A percentile compares a stretch with the other conserved stretches of the same genome.
These are phyloP conservation scores for Acanthacorydalis orientalis DNA, from an alignment of 2,888 invertebrate genomes.

Conservation along the genomic window DNA sequence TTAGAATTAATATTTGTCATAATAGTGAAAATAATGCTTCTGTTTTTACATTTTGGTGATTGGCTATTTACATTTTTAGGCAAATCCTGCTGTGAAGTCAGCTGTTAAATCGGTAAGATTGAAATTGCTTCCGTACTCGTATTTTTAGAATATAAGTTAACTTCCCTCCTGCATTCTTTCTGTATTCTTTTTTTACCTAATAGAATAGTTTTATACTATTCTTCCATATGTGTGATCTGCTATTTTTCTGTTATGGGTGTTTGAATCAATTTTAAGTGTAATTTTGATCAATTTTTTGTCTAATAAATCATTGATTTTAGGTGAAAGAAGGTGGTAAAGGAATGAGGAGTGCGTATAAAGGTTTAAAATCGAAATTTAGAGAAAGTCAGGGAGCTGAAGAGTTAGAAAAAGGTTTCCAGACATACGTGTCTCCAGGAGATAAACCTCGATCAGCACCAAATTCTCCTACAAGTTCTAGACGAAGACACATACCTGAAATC, in stretches of 20 bases:
- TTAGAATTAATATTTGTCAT: too few species aligned
- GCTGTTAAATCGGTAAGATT: conserved; percentile 84
- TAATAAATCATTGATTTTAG: conserved; percentile 21
- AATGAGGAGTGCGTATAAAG: conserved; percentile 63
- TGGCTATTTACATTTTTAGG: conserved; percentile 41
- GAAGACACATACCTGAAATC: conserved; percentile 4
- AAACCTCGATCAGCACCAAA: conserved; percentile 44
- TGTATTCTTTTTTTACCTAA: neutral
- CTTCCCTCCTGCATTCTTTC: too few species aligned
- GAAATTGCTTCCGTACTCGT: too few species aligned
- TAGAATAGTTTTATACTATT: neutral
- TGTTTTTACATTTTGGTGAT: conserved; percentile 4
- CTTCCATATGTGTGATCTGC: neutral
- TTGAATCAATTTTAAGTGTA: neutral
- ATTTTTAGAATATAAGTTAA: too few species aligned
- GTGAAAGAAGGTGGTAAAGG: conserved; percentile 59
- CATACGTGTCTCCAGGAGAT: conserved; percentile 10
- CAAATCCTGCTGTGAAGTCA: conserved; percentile 85
- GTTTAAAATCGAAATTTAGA: conserved; percentile 46
- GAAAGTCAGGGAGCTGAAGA: conserved; percentile 22
- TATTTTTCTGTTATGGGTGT: neutral
- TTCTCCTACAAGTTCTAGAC: conserved; percentile 41
- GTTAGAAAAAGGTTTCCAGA: conserved; percentile 15
- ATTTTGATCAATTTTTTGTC: neutral
- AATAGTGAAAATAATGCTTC: too few species aligned